Percentiles rank a stretch among this genome's conserved stretches.
These are phyloP conservation scores for Pseudochromis fuscus DNA, from an alignment of 2,797 vertebrate genomes.

Conservation along the genomic window DNA sequence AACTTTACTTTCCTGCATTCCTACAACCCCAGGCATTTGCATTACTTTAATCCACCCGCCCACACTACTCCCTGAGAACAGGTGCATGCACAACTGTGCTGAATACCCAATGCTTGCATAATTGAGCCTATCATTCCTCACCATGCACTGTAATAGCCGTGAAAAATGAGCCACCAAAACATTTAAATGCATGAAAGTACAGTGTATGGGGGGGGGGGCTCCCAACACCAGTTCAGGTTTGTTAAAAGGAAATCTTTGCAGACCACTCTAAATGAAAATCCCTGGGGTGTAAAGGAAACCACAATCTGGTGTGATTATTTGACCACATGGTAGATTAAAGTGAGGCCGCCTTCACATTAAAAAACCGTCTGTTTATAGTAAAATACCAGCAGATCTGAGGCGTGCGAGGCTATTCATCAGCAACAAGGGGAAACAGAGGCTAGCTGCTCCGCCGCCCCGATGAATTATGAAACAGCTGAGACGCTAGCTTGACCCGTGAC, in stretches of 20 bases:
- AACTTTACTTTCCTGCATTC: conserved; percentile 40
- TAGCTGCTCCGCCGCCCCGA: conserved; percentile 2
- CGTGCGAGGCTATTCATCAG: conserved; percentile 33
- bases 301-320: conserved; percentile 29
- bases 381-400: conserved; percentile 26
- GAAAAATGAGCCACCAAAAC: conserved; percentile 30
- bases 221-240: conserved; percentile 22
- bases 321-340: conserved; percentile 29
- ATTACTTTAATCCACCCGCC: conserved; percentile 36
- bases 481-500: conserved; percentile 52
- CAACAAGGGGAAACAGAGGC: conserved; percentile 28
- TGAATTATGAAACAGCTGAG: conserved; percentile 48
- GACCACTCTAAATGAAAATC: conserved; percentile 26
- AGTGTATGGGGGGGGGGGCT: background rate
- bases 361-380: conserved; percentile 25
- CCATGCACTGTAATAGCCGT: conserved; percentile 15
- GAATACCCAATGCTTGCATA: conserved; percentile 44
- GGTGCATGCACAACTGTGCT: conserved; percentile 40
- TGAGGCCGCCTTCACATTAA: conserved; percentile 20
- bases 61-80: conserved; percentile 37
- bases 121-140: conserved; percentile 26
- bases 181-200: conserved; percentile 31
- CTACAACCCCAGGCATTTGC: conserved; percentile 28
- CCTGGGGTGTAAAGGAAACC: conserved; percentile 3
- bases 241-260: conserved; percentile 27